phyloP scores from a whole-genome alignment of 2,113 vertebrate genomes.

The Cygnus buccinator region DNA sequence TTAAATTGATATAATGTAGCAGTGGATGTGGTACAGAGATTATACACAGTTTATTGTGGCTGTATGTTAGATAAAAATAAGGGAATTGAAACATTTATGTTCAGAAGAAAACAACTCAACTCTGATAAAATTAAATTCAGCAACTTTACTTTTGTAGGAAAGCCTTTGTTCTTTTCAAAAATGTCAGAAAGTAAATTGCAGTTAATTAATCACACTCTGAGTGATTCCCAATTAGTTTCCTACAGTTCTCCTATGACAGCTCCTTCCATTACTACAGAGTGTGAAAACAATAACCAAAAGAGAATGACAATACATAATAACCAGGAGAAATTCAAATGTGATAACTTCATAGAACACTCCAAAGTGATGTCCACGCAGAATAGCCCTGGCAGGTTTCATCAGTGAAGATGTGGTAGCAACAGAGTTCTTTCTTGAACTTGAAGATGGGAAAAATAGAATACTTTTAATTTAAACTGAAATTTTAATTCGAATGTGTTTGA shows the following conservation, averaged over 20 bases:
- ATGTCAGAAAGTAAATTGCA: constrained; percentile 50
- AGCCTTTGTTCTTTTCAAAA: constrained; percentile 42
- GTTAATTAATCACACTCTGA: constrained; percentile 62
- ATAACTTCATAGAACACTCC: background rate
- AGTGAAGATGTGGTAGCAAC: background rate
- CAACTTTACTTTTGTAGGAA: constrained; percentile 12
- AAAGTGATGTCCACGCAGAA: background rate
- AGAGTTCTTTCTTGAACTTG: background rate
- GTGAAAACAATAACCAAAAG: constrained; percentile 43
- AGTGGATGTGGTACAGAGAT: background rate
- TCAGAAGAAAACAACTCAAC: constrained; percentile 9
- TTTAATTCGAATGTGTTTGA: background rate
- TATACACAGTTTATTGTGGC: background rate
- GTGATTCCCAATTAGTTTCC: constrained; percentile 68
- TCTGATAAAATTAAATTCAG: background rate
- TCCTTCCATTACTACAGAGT: constrained; percentile 41
- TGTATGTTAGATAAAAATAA: constrained; percentile 24
- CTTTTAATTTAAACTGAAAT: background rate
- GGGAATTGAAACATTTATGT: background rate
- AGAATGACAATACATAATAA: constrained; percentile 16
- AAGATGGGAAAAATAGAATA: background rate
- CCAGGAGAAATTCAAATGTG: background rate
- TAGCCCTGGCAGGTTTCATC: background rate
- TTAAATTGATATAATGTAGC: constrained; percentile 1
- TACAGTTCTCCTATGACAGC: constrained; percentile 41